phyloP scores from a whole-genome alignment of 2,113 vertebrate genomes.

The Lophotis ruficrista region DNA sequence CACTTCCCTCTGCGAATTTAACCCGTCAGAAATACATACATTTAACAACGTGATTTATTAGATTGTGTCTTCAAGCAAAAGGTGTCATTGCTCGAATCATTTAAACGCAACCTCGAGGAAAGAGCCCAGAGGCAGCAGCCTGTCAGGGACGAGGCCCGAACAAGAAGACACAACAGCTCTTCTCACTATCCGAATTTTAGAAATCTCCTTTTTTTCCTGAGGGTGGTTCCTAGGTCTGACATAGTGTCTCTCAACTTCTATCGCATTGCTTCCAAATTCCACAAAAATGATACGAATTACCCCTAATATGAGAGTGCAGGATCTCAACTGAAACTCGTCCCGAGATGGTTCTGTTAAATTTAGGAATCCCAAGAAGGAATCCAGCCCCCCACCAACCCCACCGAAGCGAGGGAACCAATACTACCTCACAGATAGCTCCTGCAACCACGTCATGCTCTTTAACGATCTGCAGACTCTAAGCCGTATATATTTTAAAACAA shows the following conservation, averaged over 20 bases:
- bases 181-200: accelerated
- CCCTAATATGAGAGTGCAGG: accelerated
- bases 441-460: not conserved
- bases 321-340: accelerated
- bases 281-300: not conserved
- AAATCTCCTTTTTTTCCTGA: not conserved
- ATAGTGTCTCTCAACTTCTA: not conserved
- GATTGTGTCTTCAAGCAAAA: not conserved
- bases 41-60: not conserved
- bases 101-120: not conserved
- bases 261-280: not conserved
- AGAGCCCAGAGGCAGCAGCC: not conserved
- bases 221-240: not conserved
- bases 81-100: not conserved
- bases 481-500: not conserved
- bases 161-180: not conserved
- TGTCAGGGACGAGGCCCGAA: not conserved
- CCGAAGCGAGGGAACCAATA: accelerated
- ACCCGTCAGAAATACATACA: not conserved
- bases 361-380: not conserved
- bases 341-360: not conserved
- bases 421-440: not conserved
- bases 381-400: not conserved
- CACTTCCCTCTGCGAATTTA: not conserved
- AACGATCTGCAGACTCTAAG: not conserved